Percentiles rank a stretch among this genome's conserved stretches.
These are phyloP conservation scores for Climacteris rufus DNA, from an alignment of 2,113 vertebrate genomes.

Conservation along the genomic window DNA sequence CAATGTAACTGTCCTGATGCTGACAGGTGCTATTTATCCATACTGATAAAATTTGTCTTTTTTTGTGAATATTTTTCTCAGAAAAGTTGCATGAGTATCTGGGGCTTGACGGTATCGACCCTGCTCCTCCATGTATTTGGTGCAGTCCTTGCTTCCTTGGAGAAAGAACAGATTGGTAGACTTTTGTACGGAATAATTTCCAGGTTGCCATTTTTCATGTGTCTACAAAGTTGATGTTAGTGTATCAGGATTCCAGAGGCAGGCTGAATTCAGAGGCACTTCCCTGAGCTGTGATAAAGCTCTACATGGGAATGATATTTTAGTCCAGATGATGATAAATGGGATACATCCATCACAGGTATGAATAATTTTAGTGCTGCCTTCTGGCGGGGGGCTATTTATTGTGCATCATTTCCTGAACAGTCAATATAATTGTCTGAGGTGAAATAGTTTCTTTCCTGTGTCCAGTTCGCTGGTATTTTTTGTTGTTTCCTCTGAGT, in stretches of 20 bases:
- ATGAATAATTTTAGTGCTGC: neutral
- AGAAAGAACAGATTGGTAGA: neutral
- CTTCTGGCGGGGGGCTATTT: neutral
- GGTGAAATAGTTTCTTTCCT: neutral
- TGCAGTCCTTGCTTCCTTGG: neutral
- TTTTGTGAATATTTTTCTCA: neutral
- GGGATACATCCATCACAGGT: neutral
- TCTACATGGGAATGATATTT: neutral
- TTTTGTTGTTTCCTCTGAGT: neutral
- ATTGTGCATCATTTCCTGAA: neutral
- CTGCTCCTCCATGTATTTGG: neutral
- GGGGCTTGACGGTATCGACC: neutral
- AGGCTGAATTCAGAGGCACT: neutral
- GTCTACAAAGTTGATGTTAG: neutral
- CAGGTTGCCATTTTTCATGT: neutral
- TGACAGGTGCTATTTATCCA: neutral
- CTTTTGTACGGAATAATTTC: neutral
- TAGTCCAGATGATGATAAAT: neutral
- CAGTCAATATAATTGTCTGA: neutral
- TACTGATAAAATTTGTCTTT: neutral
- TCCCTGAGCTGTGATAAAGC: neutral
- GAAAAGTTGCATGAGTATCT: neutral
- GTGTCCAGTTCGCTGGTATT: neutral
- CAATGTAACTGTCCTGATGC: neutral
- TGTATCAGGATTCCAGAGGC: neutral